phyloP scores from a whole-genome alignment of 1,140 invertebrate species.

The Palaemon carinicauda region DNA sequence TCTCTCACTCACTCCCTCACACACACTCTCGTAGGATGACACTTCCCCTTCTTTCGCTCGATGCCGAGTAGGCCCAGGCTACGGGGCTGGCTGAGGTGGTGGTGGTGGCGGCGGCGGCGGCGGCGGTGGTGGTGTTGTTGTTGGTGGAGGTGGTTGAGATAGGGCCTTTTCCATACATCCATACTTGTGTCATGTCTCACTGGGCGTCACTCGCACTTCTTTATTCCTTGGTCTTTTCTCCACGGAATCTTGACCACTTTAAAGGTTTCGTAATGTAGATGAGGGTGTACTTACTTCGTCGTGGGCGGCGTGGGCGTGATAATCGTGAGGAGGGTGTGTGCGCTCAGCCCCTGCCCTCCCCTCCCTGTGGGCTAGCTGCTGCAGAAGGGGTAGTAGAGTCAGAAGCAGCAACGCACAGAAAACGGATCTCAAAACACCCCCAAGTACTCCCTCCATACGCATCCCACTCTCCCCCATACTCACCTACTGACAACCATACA shows the following conservation, averaged over 20 bases:
- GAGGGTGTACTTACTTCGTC: conserved; percentile 31
- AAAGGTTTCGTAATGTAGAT: neutral
- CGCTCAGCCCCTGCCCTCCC: conserved; percentile 24
- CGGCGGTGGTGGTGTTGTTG: no score
- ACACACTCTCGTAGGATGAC: conserved; percentile 12
- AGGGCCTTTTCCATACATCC: conserved; percentile 31
- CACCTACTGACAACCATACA: neutral
- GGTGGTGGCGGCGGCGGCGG: conserved; percentile 1
- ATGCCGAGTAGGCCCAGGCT: conserved; percentile 40
- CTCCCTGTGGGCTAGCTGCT: conserved; percentile 33
- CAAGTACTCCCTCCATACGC: conserved; percentile 35
- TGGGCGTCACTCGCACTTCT: neutral
- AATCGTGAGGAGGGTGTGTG: conserved; percentile 33
- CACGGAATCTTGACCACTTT: neutral
- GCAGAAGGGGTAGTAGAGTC: conserved; percentile 20
- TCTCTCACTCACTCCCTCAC: conserved; percentile 24
- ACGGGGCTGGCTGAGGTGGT: neutral
- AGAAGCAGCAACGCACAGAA: conserved; percentile 26
- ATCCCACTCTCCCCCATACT: neutral
- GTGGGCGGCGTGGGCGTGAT: conserved; percentile 41
- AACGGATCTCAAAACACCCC: conserved; percentile 26
- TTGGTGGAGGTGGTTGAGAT: no score
- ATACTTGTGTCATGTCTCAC: neutral
- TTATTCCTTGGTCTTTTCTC: neutral
- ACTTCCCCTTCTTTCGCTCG: conserved; percentile 40